Evolutionary conservation across 2,888 invertebrate species (phyloP), one percentile per base, ranked within the genome.

Genomic region (Syritta pipiens): DNA sequence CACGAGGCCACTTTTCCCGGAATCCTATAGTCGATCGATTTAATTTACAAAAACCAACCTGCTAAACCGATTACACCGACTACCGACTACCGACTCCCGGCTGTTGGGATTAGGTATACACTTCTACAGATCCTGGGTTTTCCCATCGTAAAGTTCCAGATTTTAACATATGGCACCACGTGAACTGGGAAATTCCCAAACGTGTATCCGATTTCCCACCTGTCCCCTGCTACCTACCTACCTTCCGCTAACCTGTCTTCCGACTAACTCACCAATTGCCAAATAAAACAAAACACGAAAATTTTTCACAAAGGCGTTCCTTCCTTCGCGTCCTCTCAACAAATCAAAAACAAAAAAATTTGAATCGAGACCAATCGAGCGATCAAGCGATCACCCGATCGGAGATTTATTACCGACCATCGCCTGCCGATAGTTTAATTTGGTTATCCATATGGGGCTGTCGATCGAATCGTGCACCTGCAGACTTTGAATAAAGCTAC

Each of bases 141-240:
- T 71, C 71, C 77, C 77, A 72, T 53, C 63, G 35, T 77, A 77
- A 77, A 77, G 48, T 48, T 69, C 53, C 65, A 71, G 77, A 77
- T 71, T 77, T 77, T 65, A 71, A 71, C 77, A 77, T 53, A 77
- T 65, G 65, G 46, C 35, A 10, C 51, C 19, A 17, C 28, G 14
- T 48, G 10, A 46, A 49, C 32, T 48, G 59, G 65, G 71, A 77
- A 77, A 44, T 71, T 67, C 77, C 77, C 32, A 60, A 62, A 65
- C 44, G 65, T 63, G n/a, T 53, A 14, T 26, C 24, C 17, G 19
- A 32, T 2, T 5, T 9, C 28, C 57, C 32, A 57, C 57, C 57
- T 65, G 35, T 46, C 3, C 7, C 44, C 7, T 14, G 12, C 32
- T 60, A 59, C 68, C 59, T 69, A 42, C n/a, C 10, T n/a, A 12